A percentile compares a stretch with the other conserved stretches of the same genome.
Evolutionary conservation across 1,140 invertebrate genomes (phyloP).

Genomic region (Microplitis mediator): DNA sequence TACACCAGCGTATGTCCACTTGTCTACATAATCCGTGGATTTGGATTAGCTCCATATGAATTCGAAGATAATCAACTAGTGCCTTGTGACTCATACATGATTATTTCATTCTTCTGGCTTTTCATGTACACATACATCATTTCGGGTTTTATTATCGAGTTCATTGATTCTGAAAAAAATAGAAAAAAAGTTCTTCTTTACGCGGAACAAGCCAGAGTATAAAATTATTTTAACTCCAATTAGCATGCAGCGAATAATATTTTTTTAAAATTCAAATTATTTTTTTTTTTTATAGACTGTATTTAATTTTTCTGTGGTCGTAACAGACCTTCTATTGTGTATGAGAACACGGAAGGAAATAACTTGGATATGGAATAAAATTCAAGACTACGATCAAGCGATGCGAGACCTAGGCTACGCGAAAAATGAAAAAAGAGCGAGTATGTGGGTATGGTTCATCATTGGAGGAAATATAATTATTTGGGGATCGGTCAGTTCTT

Average conservation of each 20-base stretch:
- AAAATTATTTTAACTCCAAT: too few species aligned
- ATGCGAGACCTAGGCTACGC: constrained; percentile 39
- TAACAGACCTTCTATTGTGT: constrained; percentile 33
- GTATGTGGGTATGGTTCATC: constrained; percentile 38
- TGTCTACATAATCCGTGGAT: constrained; percentile 39
- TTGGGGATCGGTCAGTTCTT: constrained; percentile 44
- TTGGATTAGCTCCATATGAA: constrained; percentile 53
- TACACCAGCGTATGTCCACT: constrained; percentile 47
- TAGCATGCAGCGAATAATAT: too few species aligned
- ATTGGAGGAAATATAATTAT: constrained; percentile 23
- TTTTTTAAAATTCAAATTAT: too few species aligned
- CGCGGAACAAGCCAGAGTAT: too few species aligned
- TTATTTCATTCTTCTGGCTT: constrained; percentile 25
- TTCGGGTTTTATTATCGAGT: constrained; percentile 15
- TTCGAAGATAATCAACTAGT: constrained; percentile 41
- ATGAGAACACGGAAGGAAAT: constrained; percentile 36
- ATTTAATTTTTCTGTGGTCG: constrained; percentile 39
- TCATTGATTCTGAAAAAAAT: background rate
- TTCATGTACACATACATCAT: constrained; percentile 34
- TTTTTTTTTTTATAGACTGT: constrained; percentile 37
- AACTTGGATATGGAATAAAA: constrained; percentile 44
- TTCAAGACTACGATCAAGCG: constrained; percentile 48
- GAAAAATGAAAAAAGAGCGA: constrained; percentile 36
- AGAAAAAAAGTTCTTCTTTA: too few species aligned
- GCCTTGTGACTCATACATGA: constrained; percentile 36